Evolutionary conservation across 2,888 invertebrate genomes (phyloP), one percentile per base, ranked within the genome.

Genomic region (Ochropleura leucogaster): DNA sequence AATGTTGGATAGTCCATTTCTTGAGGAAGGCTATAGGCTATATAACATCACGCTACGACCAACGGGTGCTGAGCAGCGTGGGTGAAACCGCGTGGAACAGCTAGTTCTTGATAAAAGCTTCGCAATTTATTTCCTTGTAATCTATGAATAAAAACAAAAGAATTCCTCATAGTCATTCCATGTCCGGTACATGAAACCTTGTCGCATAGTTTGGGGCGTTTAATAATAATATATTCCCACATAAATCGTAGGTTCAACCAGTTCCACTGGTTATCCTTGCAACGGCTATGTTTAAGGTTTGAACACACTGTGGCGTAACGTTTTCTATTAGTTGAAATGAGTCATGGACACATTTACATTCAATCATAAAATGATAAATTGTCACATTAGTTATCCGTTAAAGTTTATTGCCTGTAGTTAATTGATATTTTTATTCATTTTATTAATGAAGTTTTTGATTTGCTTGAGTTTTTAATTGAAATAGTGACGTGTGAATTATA

Each of bases 191-290:
- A 40, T 42, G 44, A 14, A 82, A 85, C 80, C 85, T 87, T 83
- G 77, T 64, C 44, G 40, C 51, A 40, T 40, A 18, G 20, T 51
- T 68, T 20, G 40, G 60, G 65, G 40, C 49, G 55, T 74, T 42
- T 62, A 68, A 51, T 74, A 68, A 30, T 30, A 30, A 78, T 73
- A 3, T 42, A 79, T 86, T 80, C 79, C 42, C 76, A 75, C 78
- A 80, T 80, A 53, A 60, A 55, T 46, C 57, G 71, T 72, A 74
- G 68, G 64, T 74, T 70, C 60, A 68, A 85, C 63, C 57, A 68
- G 73, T 81, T 68, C 18, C 10, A 74, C 79, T 70, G 0, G 87
- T 80, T 87, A 79, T 79, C 87, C 85, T 87, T 87, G 85, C 59
- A 16, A 51, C 4, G 42, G 44, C 44, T 12, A 10, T 42, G 30